phyloP scores from a whole-genome alignment of 2,888 invertebrate species.

The Polydrusus pterygomalis region DNA sequence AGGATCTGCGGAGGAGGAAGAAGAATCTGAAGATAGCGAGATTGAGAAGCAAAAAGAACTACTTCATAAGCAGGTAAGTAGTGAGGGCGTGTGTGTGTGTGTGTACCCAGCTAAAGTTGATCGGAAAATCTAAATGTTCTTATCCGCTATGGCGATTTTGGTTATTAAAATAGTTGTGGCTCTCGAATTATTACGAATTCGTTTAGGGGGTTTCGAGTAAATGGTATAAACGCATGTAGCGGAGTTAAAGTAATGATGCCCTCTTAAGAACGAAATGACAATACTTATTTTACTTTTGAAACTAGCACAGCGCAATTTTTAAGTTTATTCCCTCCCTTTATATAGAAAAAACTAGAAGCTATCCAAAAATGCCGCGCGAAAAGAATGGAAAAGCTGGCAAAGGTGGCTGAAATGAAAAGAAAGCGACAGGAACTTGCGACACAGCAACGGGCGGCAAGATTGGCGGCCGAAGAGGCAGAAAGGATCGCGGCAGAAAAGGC shows the following conservation, averaged over 20 bases:
- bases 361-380: constrained; percentile 53
- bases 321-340: neutral
- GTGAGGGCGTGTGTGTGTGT: too few relatives aligned
- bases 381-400: constrained; percentile 50
- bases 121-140: too few relatives aligned
- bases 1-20: constrained; percentile 24
- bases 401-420: constrained; percentile 47
- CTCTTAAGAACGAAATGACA: too few relatives aligned
- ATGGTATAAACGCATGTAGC: too few relatives aligned
- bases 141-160: too few relatives aligned
- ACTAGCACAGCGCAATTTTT: too few relatives aligned
- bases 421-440: constrained; percentile 47
- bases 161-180: too few relatives aligned
- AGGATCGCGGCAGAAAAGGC: constrained; percentile 38
- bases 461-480: constrained; percentile 47
- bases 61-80: constrained; percentile 30
- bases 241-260: too few relatives aligned
- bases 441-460: constrained; percentile 43
- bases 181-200: too few relatives aligned
- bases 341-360: constrained; percentile 48
- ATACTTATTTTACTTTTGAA: too few relatives aligned
- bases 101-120: too few relatives aligned
- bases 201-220: too few relatives aligned
- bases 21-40: constrained; percentile 43
- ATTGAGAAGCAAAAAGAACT: constrained; percentile 29